A percentile compares a stretch with the other conserved stretches of the same genome.
Evolutionary conservation across 2,888 invertebrate species (phyloP).

Genomic region (Syrphus vitripennis): DNA sequence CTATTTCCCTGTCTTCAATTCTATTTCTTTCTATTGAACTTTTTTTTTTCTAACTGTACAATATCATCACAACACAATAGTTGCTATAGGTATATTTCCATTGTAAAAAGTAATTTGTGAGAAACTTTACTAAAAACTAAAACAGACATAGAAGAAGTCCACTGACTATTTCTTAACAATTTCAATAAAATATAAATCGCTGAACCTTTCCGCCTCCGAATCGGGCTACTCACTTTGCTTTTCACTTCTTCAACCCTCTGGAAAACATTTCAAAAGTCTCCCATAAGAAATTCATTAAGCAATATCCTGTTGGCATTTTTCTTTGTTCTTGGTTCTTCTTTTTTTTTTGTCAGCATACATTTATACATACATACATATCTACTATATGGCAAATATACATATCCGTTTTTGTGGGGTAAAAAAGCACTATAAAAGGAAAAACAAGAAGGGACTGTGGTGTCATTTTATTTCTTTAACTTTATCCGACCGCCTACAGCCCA

Average conservation of each 20-base stretch:
- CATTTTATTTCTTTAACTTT: conserved; percentile 27
- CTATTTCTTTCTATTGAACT: neutral
- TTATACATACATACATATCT: neutral
- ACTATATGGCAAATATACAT: neutral
- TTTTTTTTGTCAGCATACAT: neutral
- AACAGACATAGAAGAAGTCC: neutral
- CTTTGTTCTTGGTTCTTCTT: conserved; percentile 20
- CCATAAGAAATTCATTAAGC: conserved; percentile 53
- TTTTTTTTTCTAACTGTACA: neutral
- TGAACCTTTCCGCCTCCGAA: neutral
- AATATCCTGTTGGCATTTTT: conserved; percentile 49
- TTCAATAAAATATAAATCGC: conserved; percentile 36
- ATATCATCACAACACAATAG: neutral
- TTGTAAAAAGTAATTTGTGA: neutral
- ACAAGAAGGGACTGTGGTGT: conserved; percentile 27
- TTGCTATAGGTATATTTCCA: neutral
- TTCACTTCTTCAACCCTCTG: neutral
- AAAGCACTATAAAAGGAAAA: neutral
- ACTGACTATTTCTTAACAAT: conserved; percentile 45
- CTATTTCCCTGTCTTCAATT: neutral
- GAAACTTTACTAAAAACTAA: neutral
- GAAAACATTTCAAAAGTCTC: conserved; percentile 14
- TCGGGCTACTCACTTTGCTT: neutral
- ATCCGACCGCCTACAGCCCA: conserved; percentile 30
- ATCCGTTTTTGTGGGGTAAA: conserved; percentile 2